Evolutionary conservation across 2,113 vertebrate species (phyloP).

Genomic region (Sinocyclocheilus grahami): DNA sequence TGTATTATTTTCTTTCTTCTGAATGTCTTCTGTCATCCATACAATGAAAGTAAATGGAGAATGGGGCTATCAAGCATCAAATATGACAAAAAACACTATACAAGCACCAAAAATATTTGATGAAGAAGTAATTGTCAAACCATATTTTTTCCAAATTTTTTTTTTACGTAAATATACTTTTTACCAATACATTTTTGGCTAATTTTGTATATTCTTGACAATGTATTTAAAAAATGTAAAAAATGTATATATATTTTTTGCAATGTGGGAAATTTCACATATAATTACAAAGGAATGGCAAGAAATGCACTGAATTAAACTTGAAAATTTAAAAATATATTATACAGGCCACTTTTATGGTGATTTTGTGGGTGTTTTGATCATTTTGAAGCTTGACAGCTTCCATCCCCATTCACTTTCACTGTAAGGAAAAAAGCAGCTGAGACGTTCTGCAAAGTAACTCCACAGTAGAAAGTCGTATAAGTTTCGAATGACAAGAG

Average conservation of each 20-base stretch:
- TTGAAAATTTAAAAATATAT: background rate
- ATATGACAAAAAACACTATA: background rate
- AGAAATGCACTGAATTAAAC: too few relatives aligned
- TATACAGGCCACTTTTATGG: background rate
- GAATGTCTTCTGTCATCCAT: background rate
- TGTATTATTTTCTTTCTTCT: background rate
- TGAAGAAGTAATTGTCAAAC: too few relatives aligned
- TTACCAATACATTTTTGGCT: background rate
- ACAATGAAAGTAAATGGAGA: background rate
- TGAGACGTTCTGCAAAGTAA: background rate
- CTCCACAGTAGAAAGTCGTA: background rate
- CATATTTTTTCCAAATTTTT: too few relatives aligned
- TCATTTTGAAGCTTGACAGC: too few relatives aligned
- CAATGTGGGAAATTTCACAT: too few relatives aligned
- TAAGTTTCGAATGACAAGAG: background rate
- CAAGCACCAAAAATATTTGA: background rate
- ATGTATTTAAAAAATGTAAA: background rate
- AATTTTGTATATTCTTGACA: background rate
- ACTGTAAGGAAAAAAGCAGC: background rate
- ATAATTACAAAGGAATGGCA: too few relatives aligned
- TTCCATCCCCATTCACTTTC: too few relatives aligned
- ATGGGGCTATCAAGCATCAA: background rate
- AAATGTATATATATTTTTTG: too few relatives aligned
- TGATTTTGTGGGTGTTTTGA: background rate
- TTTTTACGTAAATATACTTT: background rate